These are phyloP conservation scores for Drosophila nikananu DNA, from an alignment of 1,140 invertebrate genomes.

Conservation along the genomic window DNA sequence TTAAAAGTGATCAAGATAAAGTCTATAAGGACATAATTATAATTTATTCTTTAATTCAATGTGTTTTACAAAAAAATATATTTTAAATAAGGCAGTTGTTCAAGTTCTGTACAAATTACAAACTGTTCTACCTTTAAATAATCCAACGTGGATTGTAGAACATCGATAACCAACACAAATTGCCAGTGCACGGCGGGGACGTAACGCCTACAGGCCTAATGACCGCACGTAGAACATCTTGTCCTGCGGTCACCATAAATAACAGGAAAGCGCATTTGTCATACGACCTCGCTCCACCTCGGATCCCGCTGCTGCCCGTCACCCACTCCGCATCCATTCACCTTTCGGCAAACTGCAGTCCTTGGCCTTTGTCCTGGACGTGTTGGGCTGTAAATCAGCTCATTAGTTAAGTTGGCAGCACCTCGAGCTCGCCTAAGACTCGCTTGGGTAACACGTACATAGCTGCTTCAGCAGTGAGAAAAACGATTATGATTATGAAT, in stretches of 20 bases:
- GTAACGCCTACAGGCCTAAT: conserved; percentile 60
- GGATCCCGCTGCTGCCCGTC: background rate
- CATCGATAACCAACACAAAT: conserved; percentile 35
- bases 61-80: background rate
- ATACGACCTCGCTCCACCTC: conserved; percentile 54
- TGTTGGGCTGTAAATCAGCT: conserved; percentile 82
- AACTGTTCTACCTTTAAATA: background rate
- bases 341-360: conserved; percentile 63
- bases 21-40: too few relatives aligned
- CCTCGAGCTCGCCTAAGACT: conserved; percentile 23
- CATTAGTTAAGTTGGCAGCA: conserved; percentile 80
- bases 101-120: background rate
- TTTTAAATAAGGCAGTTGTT: background rate
- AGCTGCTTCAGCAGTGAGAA: conserved; percentile 4
- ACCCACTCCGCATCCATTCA: conserved; percentile 18
- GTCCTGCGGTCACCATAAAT: conserved; percentile 81
- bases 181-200: conserved; percentile 2
- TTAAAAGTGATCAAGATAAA: background rate
- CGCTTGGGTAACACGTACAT: conserved; percentile 26
- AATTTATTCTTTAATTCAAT: too few relatives aligned
- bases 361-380: conserved; percentile 58
- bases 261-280: conserved; percentile 77
- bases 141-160: background rate
- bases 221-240: conserved; percentile 77
- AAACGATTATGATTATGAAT: conserved; percentile 3